phyloP scores from a whole-genome alignment of 2,797 vertebrate genomes.

The Betta splendens region DNA sequence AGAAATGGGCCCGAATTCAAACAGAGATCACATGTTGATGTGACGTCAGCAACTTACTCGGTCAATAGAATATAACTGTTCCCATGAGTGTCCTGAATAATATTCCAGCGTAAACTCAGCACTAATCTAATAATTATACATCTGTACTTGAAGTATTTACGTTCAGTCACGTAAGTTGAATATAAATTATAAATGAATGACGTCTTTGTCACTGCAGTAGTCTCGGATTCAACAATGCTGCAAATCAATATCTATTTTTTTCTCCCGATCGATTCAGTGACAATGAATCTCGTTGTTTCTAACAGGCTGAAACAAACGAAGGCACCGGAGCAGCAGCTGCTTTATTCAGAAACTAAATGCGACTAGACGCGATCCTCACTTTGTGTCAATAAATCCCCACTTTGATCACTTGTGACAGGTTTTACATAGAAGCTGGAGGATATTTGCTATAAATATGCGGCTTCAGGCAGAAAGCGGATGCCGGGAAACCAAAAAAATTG shows the following conservation, averaged over 20 bases:
- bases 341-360: neutral
- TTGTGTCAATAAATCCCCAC: neutral
- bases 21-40: conserved; percentile 1
- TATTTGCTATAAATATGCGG: neutral
- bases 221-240: no score
- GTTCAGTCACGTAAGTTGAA: no score
- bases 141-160: no score
- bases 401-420: neutral
- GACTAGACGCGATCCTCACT: neutral
- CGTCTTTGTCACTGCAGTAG: no score
- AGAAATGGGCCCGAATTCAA: conserved; percentile 36
- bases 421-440: neutral
- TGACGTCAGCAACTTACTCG: neutral
- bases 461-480: no score
- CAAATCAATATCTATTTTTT: neutral
- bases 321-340: neutral
- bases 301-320: neutral
- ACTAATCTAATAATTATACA: no score
- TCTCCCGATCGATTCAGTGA: neutral
- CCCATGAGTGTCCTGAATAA: no score
- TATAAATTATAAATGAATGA: no score
- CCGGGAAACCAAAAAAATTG: neutral
- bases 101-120: no score
- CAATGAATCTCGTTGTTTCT: neutral
- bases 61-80: no score